phyloP scores from a whole-genome alignment of 2,888 invertebrate species.

The Pristionchus exspectatus region DNA sequence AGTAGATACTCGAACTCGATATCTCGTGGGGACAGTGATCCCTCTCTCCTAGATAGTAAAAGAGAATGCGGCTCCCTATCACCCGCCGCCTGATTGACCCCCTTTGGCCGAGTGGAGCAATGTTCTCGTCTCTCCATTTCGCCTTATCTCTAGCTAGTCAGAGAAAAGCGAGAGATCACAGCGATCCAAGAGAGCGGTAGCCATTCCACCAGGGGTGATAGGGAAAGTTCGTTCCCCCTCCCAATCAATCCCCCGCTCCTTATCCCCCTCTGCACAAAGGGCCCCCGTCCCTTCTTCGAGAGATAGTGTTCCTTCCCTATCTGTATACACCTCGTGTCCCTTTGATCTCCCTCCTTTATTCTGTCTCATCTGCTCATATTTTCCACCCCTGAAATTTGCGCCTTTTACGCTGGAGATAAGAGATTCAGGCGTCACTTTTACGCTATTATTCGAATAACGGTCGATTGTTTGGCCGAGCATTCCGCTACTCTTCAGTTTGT shows the following conservation, averaged over 20 bases:
- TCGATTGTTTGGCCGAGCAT: not conserved
- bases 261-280: conserved; percentile 12
- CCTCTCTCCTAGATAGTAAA: not conserved
- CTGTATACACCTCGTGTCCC: conserved; percentile 4
- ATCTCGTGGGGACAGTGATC: not conserved
- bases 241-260: conserved; percentile 6
- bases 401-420: conserved; percentile 15
- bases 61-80: conserved; percentile 16
- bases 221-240: conserved; percentile 37
- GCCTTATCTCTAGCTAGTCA: no score
- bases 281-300: not conserved
- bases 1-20: no score
- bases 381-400: conserved; percentile 6
- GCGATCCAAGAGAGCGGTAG: not conserved
- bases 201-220: not conserved
- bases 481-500: not conserved
- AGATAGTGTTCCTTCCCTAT: conserved; percentile 40
- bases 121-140: no score
- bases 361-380: not conserved
- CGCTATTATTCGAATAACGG: not conserved
- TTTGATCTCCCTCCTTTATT: conserved; percentile 17
- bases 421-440: not conserved
- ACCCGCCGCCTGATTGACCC: conserved; percentile 37
- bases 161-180: no score
- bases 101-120: not conserved